Conservation (phyloP, 92 coral and sea anemone species). For the Umimayanthus kanabou region DNA sequence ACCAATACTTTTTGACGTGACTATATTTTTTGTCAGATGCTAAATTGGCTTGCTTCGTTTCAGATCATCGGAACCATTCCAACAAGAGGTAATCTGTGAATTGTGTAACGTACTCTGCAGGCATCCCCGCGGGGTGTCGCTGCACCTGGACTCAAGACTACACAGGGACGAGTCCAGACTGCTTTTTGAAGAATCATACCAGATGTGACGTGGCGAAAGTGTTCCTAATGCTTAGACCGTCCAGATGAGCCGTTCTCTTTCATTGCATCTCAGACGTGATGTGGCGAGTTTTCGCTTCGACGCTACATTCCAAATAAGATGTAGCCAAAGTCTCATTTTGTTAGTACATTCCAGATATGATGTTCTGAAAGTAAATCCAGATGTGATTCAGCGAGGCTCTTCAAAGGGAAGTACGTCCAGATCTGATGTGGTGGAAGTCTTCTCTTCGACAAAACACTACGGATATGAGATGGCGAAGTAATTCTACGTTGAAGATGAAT, state of each 20-base stretch:
- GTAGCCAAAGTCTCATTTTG: not conserved
- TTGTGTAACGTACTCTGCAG: constrained; percentile 89
- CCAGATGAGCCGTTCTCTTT: no score
- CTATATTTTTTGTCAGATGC: not conserved
- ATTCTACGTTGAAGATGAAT: not conserved
- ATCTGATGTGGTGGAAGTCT: not conserved
- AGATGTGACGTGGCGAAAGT: not conserved
- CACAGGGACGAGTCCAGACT: constrained; percentile 71
- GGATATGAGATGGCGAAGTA: not conserved
- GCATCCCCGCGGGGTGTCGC: constrained; percentile 89
- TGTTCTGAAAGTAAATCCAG: not conserved
- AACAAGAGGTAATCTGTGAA: constrained; percentile 75
- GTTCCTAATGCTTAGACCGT: no score
- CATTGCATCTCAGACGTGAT: no score
- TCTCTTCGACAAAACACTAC: not conserved
- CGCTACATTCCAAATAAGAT: no score
- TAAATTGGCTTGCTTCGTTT: not conserved
- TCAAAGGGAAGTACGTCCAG: not conserved
- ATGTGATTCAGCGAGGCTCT: not conserved
- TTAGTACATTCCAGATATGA: not conserved
- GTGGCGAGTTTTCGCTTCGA: not conserved
- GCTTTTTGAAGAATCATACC: constrained; percentile 57
- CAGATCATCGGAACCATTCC: constrained; percentile 87
- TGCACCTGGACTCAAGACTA: constrained; percentile 76
- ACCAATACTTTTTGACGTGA: no score